Base-by-base conservation (phyloP, 2,888 invertebrate species). In the Macropis europaea region DNA sequence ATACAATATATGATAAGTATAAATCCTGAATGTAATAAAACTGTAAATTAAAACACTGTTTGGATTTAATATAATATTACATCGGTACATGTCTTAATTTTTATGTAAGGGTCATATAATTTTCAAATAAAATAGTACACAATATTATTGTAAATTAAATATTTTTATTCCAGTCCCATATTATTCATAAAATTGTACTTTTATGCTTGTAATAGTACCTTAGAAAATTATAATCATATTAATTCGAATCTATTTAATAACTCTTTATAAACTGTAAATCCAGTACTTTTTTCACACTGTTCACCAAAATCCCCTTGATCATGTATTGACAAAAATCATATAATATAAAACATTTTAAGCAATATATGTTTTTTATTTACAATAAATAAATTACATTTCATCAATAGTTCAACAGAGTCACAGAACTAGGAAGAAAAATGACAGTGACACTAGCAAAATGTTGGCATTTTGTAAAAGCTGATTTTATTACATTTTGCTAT, bases 381-480 rank as follows among this genome's bases (percentile, higher is more conserved):
- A 87, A 87, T 87, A 86, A 87, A 87, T 87, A 86, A 87, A 87
- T 87, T 85, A 87, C 85, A 87, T 84, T 84, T 84, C 79, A 81
- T 83, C 73, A 76, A 78, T 84, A 83, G 74, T 82, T 80, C 75
- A 86, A 84, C 85, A 86, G 77, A 85, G 79, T 86, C 73, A 63
- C 73, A 77, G 83, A 84, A 81, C 79, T 48, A 76, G 77, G 73
- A 83, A 79, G 75, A 78, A 74, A 73, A 69, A 50, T 73, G 66
- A 71, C 60, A 53, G 72, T 68, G 70, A 81, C 79, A 77, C 79
- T 73, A 67, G 71, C 78, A 78, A 83, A 83, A 52, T 69, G 67
- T 82, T 80, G 81, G 70, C 77, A 78, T 70, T 64, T 73, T 43
- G 56, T 83, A 80, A 81, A 81, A 81, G 64, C 64, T 72, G 66